Conservation (phyloP, 2,888 invertebrate species). For the Drosophila borealis region DNA sequence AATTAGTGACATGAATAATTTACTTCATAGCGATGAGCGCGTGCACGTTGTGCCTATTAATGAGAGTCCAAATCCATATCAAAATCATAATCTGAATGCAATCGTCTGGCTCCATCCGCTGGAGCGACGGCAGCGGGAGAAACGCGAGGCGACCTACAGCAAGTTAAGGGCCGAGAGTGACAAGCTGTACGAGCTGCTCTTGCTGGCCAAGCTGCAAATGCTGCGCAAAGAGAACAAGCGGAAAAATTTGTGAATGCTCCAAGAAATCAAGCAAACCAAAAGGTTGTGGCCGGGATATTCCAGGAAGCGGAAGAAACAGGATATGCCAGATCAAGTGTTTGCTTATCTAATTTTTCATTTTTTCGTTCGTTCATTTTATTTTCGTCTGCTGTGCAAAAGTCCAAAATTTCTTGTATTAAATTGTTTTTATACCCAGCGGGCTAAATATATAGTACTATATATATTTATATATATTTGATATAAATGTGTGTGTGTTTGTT, state of each 20-base stretch:
- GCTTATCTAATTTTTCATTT: neutral
- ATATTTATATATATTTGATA: neutral
- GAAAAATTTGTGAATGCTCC: neutral
- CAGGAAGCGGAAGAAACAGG: neutral
- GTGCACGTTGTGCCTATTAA: conserved; percentile 13
- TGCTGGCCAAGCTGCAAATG: neutral
- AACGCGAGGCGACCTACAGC: conserved; percentile 2
- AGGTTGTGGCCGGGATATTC: neutral
- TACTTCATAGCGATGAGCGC: conserved; percentile 15
- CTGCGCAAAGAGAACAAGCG: neutral
- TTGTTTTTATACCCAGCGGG: neutral
- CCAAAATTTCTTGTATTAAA: conserved; percentile 23
- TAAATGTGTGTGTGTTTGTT: neutral
- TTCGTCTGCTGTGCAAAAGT: neutral
- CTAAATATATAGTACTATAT: neutral
- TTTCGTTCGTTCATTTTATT: neutral
- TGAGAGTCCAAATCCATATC: neutral
- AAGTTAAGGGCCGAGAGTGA: conserved; percentile 9
- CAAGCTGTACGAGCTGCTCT: conserved; percentile 7
- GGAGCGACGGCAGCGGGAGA: conserved; percentile 16
- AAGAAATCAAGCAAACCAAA: neutral
- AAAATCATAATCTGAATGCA: conserved; percentile 16
- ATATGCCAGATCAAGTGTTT: conserved; percentile 4
- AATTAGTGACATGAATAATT: conserved; percentile 14
- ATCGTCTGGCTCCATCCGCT: conserved; percentile 15